phyloP scores from a whole-genome alignment of 1,140 invertebrate genomes.

The Listronotus oregonensis region DNA sequence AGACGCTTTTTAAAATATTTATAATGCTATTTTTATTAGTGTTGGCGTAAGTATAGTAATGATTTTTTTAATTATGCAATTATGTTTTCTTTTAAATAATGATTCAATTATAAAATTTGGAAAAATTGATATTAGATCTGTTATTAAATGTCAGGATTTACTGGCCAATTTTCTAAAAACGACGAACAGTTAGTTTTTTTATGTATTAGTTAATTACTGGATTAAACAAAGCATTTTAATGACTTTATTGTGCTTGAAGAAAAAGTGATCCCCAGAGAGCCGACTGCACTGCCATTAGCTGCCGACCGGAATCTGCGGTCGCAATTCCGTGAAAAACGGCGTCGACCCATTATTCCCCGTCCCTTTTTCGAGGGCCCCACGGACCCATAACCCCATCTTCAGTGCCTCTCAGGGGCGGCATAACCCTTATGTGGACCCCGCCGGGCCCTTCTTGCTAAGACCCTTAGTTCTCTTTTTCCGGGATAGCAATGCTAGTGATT shows the following conservation, averaged over 20 bases:
- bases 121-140: too few species aligned
- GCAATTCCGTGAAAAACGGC: slow-evolving; percentile 49
- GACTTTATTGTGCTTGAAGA: slow-evolving; percentile 1
- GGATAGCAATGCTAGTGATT: slow-evolving; percentile 55
- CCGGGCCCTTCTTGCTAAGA: slow-evolving; percentile 33
- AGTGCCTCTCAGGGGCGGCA: slow-evolving; percentile 51
- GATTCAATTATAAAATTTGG: too few species aligned
- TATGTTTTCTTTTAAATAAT: too few species aligned
- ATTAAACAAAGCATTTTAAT: neutral
- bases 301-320: slow-evolving; percentile 46
- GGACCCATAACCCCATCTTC: slow-evolving; percentile 56
- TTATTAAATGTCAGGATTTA: too few species aligned
- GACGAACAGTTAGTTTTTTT: too few species aligned
- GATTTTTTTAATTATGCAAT: too few species aligned
- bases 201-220: slow-evolving; percentile 3
- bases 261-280: slow-evolving; percentile 14
- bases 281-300: slow-evolving; percentile 25
- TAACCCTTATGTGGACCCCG: slow-evolving; percentile 53
- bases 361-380: slow-evolving; percentile 51
- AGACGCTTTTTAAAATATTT: too few species aligned
- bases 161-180: too few species aligned
- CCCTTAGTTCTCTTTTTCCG: slow-evolving; percentile 22
- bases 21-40: too few species aligned
- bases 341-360: slow-evolving; percentile 53
- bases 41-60: too few species aligned